Conservation (phyloP, 2,888 invertebrate genomes). For the Cheiracanthium punctorium region DNA sequence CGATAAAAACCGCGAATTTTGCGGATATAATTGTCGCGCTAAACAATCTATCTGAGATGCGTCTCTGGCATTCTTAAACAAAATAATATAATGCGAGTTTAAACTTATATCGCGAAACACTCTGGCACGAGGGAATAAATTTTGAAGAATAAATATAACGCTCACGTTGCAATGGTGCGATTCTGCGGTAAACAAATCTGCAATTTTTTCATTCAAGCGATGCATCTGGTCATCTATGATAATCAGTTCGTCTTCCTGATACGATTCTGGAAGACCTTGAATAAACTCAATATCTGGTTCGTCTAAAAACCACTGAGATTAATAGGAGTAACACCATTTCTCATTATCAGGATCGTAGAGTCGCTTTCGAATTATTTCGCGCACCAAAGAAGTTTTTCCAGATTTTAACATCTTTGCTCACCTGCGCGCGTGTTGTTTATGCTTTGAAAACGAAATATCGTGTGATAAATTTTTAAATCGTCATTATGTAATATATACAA, state of each 20-base stretch:
- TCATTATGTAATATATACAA: too few species aligned
- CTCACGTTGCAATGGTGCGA: conserved; percentile 36
- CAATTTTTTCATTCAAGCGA: conserved; percentile 3
- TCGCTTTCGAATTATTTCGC: conserved; percentile 22
- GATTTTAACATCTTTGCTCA: neutral
- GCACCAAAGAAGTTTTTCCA: conserved; percentile 14
- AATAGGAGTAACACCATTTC: conserved; percentile 46
- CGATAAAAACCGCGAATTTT: conserved; percentile 24
- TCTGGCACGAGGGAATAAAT: conserved; percentile 25
- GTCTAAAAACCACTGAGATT: conserved; percentile 32
- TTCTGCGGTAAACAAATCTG: conserved; percentile 15
- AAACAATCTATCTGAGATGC: conserved; percentile 49
- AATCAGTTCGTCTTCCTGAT: conserved; percentile 19
- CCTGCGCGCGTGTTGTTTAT: too few species aligned
- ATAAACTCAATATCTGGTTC: conserved; percentile 39
- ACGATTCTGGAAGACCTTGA: conserved; percentile 35
- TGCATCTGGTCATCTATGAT: conserved; percentile 40
- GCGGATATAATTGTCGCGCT: conserved; percentile 26
- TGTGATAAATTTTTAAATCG: too few species aligned
- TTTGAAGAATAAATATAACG: conserved; percentile 46
- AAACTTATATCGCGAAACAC: conserved; percentile 37
- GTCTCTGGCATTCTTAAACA: conserved; percentile 56
- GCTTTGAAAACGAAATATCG: too few species aligned
- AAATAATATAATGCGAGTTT: conserved; percentile 42
- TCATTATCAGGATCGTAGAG: neutral